These are phyloP conservation scores for Catharus bicknelli DNA, from an alignment of 2,113 vertebrate genomes.

Conservation along the genomic window DNA sequence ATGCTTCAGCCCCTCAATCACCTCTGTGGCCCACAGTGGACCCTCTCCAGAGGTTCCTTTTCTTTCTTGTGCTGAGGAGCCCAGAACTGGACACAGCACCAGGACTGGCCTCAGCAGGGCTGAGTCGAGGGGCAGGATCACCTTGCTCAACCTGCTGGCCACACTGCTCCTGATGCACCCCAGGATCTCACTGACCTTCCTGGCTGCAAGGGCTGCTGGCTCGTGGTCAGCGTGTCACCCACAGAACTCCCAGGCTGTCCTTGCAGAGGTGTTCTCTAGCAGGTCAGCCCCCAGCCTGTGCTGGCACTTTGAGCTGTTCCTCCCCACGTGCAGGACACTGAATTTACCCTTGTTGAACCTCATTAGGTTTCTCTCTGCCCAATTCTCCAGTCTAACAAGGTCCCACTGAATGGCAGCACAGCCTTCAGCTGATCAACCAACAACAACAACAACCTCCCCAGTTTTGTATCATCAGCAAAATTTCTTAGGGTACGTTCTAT, in stretches of 20 bases:
- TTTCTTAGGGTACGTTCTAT: background rate
- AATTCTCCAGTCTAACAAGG: background rate
- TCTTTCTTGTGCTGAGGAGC: background rate
- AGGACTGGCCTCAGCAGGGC: background rate
- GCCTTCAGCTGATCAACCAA: background rate
- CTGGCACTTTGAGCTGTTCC: background rate
- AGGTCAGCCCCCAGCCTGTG: background rate
- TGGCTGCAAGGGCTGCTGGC: rapidly evolving
- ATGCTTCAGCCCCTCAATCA: background rate
- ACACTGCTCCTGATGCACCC: rapidly evolving
- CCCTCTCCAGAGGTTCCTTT: background rate
- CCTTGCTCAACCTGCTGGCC: rapidly evolving
- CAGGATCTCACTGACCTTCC: too few species aligned
- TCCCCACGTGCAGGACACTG: background rate
- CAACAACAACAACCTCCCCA: too few species aligned
- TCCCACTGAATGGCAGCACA: background rate
- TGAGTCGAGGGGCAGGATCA: too few species aligned
- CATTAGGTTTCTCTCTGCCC: background rate
- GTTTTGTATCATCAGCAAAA: rapidly evolving
- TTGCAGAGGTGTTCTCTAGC: background rate
- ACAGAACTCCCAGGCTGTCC: background rate
- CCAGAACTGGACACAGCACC: too few species aligned
- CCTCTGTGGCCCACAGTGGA: background rate
- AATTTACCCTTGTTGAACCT: background rate
- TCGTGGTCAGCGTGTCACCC: too few species aligned